A percentile compares a stretch with the other conserved stretches of the same genome.
phyloP scores from a whole-genome alignment of 2,797 vertebrate species.

The Amazona ochrocephala region DNA sequence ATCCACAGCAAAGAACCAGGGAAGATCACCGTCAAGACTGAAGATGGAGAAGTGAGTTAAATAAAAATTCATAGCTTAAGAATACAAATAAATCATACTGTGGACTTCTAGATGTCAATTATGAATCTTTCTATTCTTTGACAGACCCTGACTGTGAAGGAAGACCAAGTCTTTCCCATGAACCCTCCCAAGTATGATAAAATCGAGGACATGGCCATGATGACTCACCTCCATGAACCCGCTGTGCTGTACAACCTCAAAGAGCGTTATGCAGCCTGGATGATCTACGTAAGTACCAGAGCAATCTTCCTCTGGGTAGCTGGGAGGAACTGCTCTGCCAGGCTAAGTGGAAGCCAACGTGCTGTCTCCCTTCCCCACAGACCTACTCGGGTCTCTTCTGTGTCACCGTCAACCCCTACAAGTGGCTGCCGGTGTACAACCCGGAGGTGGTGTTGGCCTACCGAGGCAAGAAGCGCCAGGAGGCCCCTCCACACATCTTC shows the following conservation, averaged over 20 bases:
- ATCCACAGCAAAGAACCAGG: slow-evolving; percentile 80
- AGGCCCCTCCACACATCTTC: slow-evolving; percentile 83
- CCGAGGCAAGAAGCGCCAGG: slow-evolving; percentile 81
- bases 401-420: slow-evolving; percentile 73
- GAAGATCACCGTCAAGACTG: slow-evolving; percentile 83
- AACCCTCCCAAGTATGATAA: slow-evolving; percentile 90
- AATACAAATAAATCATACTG: not conserved
- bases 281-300: too few relatives aligned
- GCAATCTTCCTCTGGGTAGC: too few relatives aligned
- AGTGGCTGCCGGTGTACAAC: slow-evolving; percentile 80
- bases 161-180: slow-evolving; percentile 78
- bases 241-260: too few relatives aligned
- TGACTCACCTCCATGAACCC: too few relatives aligned
- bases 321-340: too few relatives aligned
- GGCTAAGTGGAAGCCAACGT: too few relatives aligned
- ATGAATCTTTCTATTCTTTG: not conserved
- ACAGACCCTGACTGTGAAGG: slow-evolving; percentile 76
- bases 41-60: slow-evolving; percentile 61
- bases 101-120: not conserved
- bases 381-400: too few relatives aligned
- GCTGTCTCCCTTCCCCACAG: too few relatives aligned
- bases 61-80: not conserved
- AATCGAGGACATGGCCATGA: slow-evolving; percentile 89
- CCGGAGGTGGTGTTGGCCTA: slow-evolving; percentile 74
- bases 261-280: too few relatives aligned